Base-by-base conservation (phyloP, 1,140 invertebrate species). In the Papilio polytes region DNA sequence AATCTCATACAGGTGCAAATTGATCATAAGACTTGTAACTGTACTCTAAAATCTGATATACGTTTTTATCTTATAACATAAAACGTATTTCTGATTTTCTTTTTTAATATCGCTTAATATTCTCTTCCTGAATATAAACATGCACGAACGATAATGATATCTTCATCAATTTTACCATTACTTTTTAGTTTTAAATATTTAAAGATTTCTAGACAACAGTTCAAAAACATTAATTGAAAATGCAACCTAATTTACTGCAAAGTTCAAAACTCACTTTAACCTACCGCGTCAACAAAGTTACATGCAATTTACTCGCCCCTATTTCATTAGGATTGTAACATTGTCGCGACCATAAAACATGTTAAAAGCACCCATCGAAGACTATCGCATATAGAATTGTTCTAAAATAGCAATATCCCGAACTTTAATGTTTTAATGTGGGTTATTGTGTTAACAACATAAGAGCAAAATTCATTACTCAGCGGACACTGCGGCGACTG, bases 371-470 rank as follows among this genome's bases (percentile, higher is more conserved):
- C 46, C 18, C 51, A 59, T 59, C 78, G 77, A 70, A 66, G 70
- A 18, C 20, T 26, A 26, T 22, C 66, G 44, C 79, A 80, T 82
- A 85, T 86, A 85, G 66, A 83, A 73, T 80, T 41, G 36, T 41
- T 80, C 82, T 82, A 81, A 84, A 82, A 84, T 85, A 86, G 83
- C 85, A 86, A 90, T 91, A 90, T 89, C 84, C 88, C 85, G 80
- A 84, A 83, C 83, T 88, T 88, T 87, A 89, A 90, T 86, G 82
- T 85, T 80, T 80, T 77, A 80, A 91, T 92, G 87, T 91, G 83
- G 92, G 92, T 93, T 91, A 92, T 88, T 86, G 89, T 92, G 90
- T 89, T 91, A 92, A 92, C 90, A 87, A 86, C 82, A 81, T 70
- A 74, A 81, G 84, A 85, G 88, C 85, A 90, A 90, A 88, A 92